Percentiles rank a stretch among this genome's conserved stretches.
phyloP scores from a whole-genome alignment of 2,888 invertebrate genomes.

The Morpho achilles region DNA sequence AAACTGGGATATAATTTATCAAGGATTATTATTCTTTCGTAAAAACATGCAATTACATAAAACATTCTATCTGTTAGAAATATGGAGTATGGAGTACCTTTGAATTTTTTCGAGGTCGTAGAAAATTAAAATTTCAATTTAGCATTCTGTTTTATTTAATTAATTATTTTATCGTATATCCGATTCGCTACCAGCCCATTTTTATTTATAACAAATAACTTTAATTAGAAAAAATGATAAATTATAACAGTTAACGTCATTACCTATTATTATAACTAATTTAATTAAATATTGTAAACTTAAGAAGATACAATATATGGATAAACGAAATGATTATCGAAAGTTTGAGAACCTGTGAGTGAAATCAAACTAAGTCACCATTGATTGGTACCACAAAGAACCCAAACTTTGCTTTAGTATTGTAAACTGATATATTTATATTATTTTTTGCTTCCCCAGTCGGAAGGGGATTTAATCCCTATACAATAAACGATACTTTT shows the following conservation, averaged over 20 bases:
- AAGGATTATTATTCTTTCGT: neutral
- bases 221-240: neutral
- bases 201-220: neutral
- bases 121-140: no score
- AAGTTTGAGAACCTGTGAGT: constrained; percentile 48
- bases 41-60: neutral
- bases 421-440: constrained; percentile 77
- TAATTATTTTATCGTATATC: no score
- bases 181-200: no score
- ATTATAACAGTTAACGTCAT: neutral
- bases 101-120: no score
- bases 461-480: constrained; percentile 53
- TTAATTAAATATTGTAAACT: neutral
- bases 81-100: no score
- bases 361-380: constrained; percentile 41
- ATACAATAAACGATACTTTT: constrained; percentile 30
- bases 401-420: constrained; percentile 61
- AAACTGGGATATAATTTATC: no score
- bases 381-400: constrained; percentile 71
- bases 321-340: constrained; percentile 1
- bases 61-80: no score
- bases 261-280: neutral
- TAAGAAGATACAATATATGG: neutral
- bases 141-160: no score
- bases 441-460: constrained; percentile 64